phyloP scores from a whole-genome alignment of 2,888 invertebrate species.

The Pristionchus exspectatus region DNA sequence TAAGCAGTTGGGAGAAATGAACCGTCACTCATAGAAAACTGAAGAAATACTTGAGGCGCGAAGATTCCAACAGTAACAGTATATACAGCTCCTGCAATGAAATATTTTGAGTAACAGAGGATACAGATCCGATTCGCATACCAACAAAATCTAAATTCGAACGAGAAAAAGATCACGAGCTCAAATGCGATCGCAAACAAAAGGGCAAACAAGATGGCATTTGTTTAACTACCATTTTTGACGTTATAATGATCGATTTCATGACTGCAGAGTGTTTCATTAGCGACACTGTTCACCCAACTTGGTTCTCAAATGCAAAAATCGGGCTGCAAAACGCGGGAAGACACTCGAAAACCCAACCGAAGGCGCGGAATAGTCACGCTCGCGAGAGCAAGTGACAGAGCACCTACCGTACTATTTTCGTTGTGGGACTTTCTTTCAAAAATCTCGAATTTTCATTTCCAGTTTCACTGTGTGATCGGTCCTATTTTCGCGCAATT shows the following conservation, averaged over 20 bases:
- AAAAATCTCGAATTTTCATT: background rate
- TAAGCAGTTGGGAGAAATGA: constrained; percentile 39
- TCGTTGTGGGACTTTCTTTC: background rate
- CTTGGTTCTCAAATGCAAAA: background rate
- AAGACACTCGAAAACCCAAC: background rate
- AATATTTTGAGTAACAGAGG: too few species aligned
- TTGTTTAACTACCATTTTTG: background rate
- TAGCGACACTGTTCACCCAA: background rate
- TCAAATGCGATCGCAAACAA: background rate
- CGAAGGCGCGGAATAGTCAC: constrained; percentile 10
- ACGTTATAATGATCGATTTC: background rate
- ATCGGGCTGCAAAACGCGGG: background rate
- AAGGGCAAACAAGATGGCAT: background rate
- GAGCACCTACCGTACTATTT: background rate
- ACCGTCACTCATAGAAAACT: constrained; percentile 33
- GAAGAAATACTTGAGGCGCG: constrained; percentile 4
- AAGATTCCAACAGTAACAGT: constrained; percentile 38
- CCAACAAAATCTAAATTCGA: background rate
- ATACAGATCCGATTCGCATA: background rate
- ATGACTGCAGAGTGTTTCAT: background rate
- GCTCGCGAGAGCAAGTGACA: background rate
- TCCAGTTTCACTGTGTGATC: constrained; percentile 26
- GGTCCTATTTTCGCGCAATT: background rate
- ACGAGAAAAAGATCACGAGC: background rate
- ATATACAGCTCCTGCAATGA: constrained; percentile 46